phyloP scores from a whole-genome alignment of 2,888 invertebrate genomes.

The Caenorhabditis afra region DNA sequence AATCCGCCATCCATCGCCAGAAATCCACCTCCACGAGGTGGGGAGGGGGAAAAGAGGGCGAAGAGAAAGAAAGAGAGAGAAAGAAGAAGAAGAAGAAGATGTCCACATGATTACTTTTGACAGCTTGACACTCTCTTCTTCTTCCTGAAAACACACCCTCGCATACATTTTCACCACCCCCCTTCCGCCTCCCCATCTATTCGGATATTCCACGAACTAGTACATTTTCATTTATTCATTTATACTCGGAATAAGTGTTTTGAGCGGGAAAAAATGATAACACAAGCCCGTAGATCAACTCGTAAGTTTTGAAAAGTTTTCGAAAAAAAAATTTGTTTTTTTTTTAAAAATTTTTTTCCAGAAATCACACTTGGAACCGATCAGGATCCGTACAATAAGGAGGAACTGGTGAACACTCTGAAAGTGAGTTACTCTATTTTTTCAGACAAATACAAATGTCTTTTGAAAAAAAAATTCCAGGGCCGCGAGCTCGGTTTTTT shows the following conservation, averaged over 20 bases:
- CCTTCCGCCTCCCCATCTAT: neutral
- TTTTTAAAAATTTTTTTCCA: slow-evolving; percentile 30
- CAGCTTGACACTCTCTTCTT: slow-evolving; percentile 1
- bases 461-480: too few species aligned
- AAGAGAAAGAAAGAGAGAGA: neutral
- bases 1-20: slow-evolving; percentile 7
- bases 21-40: too few species aligned
- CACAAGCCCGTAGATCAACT: slow-evolving; percentile 39
- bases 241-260: too few species aligned
- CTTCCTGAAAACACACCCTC: slow-evolving; percentile 1
- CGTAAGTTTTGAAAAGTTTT: slow-evolving; percentile 36
- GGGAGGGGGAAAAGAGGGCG: neutral
- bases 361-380: slow-evolving; percentile 65
- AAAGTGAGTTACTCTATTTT: slow-evolving; percentile 51
- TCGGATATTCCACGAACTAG: neutral
- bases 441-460: too few species aligned
- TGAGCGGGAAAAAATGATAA: too few species aligned
- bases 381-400: slow-evolving; percentile 71
- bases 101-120: slow-evolving; percentile 39
- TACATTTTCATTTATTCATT: too few species aligned
- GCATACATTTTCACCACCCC: neutral
- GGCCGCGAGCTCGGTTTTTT: slow-evolving; percentile 72
- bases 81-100: neutral
- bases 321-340: neutral
- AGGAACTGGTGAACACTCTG: slow-evolving; percentile 67